A percentile compares a stretch with the other conserved stretches of the same genome.
Evolutionary conservation across 1,140 invertebrate species (phyloP).

Genomic region (Colletes gigas): DNA sequence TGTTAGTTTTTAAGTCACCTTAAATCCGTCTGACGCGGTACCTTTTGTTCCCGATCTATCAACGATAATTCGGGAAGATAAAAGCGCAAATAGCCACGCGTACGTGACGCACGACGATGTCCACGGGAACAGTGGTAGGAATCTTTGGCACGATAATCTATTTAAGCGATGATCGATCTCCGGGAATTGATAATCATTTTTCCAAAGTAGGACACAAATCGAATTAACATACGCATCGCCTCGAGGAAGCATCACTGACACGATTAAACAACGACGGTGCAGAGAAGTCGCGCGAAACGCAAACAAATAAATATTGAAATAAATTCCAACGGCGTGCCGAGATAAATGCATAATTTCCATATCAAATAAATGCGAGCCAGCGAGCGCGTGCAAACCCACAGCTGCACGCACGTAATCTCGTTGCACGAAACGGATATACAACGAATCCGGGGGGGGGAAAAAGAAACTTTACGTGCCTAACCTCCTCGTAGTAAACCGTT

Average conservation of each 20-base stretch:
- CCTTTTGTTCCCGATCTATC: not conserved
- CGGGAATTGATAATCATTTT: constrained; percentile 17
- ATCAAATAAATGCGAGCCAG: no score
- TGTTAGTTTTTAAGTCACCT: not conserved
- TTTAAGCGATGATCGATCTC: no score
- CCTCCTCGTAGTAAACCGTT: not conserved
- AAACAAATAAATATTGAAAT: not conserved
- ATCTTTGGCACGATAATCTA: not conserved
- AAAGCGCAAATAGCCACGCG: not conserved
- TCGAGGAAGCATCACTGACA: constrained; percentile 4
- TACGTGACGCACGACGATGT: no score
- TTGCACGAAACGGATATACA: not conserved
- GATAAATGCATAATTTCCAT: not conserved
- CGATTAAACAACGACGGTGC: not conserved
- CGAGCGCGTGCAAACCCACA: not conserved
- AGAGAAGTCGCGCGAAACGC: not conserved
- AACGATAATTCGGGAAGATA: constrained; percentile 31
- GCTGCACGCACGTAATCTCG: constrained; percentile 52
- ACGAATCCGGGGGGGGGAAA: not conserved
- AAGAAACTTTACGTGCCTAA: not conserved
- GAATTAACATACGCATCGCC: constrained; percentile 23
- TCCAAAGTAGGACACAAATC: constrained; percentile 25
- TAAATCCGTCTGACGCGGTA: no score
- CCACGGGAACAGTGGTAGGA: not conserved
- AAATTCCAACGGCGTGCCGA: no score